Conservation (phyloP, 2,113 vertebrate species). For the Cairina moschata region DNA sequence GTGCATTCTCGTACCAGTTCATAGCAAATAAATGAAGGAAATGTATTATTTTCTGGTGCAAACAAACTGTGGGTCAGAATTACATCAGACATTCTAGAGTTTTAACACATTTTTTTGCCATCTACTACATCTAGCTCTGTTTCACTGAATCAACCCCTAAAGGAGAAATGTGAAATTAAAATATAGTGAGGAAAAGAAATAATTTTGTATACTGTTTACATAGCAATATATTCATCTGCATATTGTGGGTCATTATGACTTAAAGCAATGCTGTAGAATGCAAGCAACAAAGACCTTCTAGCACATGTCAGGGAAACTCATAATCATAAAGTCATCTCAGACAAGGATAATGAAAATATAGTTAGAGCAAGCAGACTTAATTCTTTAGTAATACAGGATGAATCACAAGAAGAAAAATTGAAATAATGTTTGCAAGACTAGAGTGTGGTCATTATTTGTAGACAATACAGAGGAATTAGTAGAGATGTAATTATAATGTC, state of each 20-base stretch:
- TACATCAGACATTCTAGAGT: neutral
- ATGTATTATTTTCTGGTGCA: neutral
- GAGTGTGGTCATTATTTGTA: neutral
- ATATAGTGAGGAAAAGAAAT: constrained; percentile 40
- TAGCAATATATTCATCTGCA: constrained; percentile 21
- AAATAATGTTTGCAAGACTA: neutral
- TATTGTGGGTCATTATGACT: constrained; percentile 38
- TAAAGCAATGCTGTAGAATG: constrained; percentile 41
- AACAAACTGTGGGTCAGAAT: neutral
- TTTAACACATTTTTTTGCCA: neutral
- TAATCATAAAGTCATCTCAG: constrained; percentile 70
- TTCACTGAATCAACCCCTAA: constrained; percentile 27
- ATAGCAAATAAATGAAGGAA: constrained; percentile 60
- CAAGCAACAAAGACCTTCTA: constrained; percentile 56
- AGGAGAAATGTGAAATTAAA: constrained; percentile 57
- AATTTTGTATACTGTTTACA: constrained; percentile 28
- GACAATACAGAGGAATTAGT: constrained; percentile 23
- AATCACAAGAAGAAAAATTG: constrained; percentile 43
- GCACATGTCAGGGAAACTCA: constrained; percentile 35
- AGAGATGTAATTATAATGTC: constrained; percentile 48
- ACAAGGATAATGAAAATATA: constrained; percentile 68
- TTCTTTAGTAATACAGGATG: constrained; percentile 25
- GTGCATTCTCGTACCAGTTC: constrained; percentile 44
- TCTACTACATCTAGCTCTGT: neutral
- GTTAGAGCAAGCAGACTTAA: constrained; percentile 61